phyloP scores from a whole-genome alignment of 23 tunicate genomes.

The Ascidia mentula region DNA sequence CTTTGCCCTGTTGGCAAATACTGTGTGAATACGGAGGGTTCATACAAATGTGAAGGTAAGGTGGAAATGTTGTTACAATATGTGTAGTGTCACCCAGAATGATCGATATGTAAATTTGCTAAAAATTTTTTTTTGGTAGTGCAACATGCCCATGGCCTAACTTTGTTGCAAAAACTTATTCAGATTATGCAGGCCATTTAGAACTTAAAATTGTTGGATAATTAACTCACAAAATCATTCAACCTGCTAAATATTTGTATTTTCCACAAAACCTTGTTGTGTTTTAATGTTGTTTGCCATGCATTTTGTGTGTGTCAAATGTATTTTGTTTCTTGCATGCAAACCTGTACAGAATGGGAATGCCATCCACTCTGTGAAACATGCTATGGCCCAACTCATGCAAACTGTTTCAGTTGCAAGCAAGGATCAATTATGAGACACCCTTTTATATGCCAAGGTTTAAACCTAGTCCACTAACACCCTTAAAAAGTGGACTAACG shows the following conservation, averaged over 20 bases:
- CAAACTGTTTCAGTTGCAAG: constrained; percentile 71
- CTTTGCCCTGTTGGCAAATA: constrained; percentile 87
- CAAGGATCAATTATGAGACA: constrained; percentile 81
- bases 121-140: background rate
- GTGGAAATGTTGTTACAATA: no score
- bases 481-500: background rate
- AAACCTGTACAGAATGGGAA: constrained; percentile 56
- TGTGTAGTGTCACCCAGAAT: no score
- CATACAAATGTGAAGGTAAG: constrained; percentile 94
- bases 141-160: no score
- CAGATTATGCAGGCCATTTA: no score
- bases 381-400: constrained; percentile 80
- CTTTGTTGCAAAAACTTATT: no score
- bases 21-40: constrained; percentile 88
- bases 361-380: constrained; percentile 79
- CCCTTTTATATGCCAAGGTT: constrained; percentile 93
- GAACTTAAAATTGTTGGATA: background rate
- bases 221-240: background rate
- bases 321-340: background rate
- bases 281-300: no score
- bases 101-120: background rate
- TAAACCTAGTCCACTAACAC: background rate
- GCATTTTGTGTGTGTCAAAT: no score
- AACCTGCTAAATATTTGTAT: background rate
- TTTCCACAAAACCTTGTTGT: no score